phyloP scores from a whole-genome alignment of 2,113 vertebrate genomes.

The Lasiurus borealis region DNA sequence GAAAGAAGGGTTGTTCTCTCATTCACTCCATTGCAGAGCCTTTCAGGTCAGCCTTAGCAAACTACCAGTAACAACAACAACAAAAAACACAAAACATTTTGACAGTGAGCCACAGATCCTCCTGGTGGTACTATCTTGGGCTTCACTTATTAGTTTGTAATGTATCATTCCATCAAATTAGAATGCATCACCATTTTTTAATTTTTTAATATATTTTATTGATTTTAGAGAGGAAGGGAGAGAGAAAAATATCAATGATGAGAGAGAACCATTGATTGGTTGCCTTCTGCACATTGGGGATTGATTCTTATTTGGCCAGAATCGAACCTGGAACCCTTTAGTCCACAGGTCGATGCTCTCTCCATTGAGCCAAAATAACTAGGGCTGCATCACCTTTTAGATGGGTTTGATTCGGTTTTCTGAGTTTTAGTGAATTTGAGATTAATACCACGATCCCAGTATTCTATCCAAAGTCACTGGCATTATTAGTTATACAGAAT shows the following conservation, averaged over 20 bases:
- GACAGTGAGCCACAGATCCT: neutral
- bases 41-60: neutral
- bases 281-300: too few relatives aligned
- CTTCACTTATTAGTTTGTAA: neutral
- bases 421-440: constrained; percentile 4
- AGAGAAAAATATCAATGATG: too few relatives aligned
- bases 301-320: too few relatives aligned
- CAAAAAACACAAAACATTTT: constrained; percentile 8
- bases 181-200: neutral
- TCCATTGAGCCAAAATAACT: too few relatives aligned
- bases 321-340: too few relatives aligned
- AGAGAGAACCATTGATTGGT: too few relatives aligned
- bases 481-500: constrained; percentile 42
- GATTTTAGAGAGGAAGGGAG: too few relatives aligned
- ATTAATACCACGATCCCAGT: constrained; percentile 25
- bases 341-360: too few relatives aligned
- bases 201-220: too few relatives aligned
- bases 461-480: neutral
- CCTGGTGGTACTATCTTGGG: neutral
- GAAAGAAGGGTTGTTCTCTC: constrained; percentile 5
- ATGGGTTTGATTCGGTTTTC: constrained; percentile 41
- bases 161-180: neutral
- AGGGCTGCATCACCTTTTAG: neutral
- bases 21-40: neutral
- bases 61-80: neutral